phyloP scores from a whole-genome alignment of 2,888 invertebrate genomes.

The Clistopyga incitator region DNA sequence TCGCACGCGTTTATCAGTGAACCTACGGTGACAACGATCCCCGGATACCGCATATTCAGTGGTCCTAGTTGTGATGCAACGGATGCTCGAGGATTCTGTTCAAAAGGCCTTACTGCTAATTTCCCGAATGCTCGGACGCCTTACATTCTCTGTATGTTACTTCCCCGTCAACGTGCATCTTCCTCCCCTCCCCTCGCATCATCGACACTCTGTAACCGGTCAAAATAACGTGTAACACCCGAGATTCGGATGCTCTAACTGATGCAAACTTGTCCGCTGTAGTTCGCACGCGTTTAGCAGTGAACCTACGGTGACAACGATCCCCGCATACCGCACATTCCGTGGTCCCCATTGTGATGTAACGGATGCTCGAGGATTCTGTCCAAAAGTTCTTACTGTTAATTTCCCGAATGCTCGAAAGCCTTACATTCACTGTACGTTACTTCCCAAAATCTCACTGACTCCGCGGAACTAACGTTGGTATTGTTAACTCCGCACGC shows the following conservation, averaged over 20 bases:
- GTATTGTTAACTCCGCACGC: neutral
- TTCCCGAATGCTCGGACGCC: no score
- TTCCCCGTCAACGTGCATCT: slow-evolving; percentile 42
- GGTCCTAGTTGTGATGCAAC: slow-evolving; percentile 18
- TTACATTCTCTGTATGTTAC: slow-evolving; percentile 42
- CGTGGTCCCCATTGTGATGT: slow-evolving; percentile 22
- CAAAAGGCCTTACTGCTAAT: slow-evolving; percentile 39
- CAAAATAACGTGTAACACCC: slow-evolving; percentile 6
- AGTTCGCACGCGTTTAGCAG: neutral
- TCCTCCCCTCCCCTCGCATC: slow-evolving; percentile 11
- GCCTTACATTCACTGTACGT: slow-evolving; percentile 44
- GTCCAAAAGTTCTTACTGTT: slow-evolving; percentile 32
- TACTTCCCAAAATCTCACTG: slow-evolving; percentile 1
- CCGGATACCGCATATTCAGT: slow-evolving; percentile 43
- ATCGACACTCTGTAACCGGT: slow-evolving; percentile 9
- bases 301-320: neutral
- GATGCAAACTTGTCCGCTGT: neutral
- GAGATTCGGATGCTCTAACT: neutral
- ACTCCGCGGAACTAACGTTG: neutral
- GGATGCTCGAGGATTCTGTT: slow-evolving; percentile 21
- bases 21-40: neutral
- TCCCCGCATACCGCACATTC: slow-evolving; percentile 42
- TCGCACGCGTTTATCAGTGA: neutral
- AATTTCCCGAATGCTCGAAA: no score
- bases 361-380: slow-evolving; percentile 24